Evolutionary conservation across 2,888 invertebrate genomes (phyloP).

Genomic region (Melitaea athalia): DNA sequence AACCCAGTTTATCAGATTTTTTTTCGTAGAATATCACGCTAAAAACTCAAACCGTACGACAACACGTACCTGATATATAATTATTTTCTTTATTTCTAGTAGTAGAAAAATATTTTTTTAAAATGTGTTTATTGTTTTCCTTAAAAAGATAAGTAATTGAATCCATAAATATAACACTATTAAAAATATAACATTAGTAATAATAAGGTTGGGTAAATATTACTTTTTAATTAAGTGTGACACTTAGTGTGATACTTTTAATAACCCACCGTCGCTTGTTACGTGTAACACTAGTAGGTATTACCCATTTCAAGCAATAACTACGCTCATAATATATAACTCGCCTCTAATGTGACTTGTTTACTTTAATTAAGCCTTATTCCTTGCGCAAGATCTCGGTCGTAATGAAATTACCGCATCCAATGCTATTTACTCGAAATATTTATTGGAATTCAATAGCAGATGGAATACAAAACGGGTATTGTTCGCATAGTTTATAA

Average conservation of each 20-base stretch:
- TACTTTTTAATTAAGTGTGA: neutral
- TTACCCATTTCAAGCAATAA: neutral
- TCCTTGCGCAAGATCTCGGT: conserved; percentile 17
- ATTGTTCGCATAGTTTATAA: conserved; percentile 26
- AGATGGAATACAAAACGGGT: conserved; percentile 26
- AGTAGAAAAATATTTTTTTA: no score
- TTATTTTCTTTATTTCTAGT: no score
- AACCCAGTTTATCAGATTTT: no score
- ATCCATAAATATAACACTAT: no score
- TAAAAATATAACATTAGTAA: neutral
- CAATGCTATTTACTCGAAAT: conserved; percentile 26
- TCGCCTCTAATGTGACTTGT: conserved; percentile 33
- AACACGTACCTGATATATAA: no score
- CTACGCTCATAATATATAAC: conserved; percentile 18
- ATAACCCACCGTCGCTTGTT: conserved; percentile 15
- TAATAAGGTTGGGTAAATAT: neutral
- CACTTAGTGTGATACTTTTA: neutral
- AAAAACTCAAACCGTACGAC: no score
- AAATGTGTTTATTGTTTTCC: no score
- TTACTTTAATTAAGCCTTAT: conserved; percentile 43
- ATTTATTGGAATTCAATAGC: conserved; percentile 35
- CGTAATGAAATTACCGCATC: conserved; percentile 31
- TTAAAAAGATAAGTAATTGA: no score
- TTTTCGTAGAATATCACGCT: no score
- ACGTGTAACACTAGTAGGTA: neutral